Conservation (phyloP, 1,140 invertebrate species). For the Apocrypta bakeri region DNA sequence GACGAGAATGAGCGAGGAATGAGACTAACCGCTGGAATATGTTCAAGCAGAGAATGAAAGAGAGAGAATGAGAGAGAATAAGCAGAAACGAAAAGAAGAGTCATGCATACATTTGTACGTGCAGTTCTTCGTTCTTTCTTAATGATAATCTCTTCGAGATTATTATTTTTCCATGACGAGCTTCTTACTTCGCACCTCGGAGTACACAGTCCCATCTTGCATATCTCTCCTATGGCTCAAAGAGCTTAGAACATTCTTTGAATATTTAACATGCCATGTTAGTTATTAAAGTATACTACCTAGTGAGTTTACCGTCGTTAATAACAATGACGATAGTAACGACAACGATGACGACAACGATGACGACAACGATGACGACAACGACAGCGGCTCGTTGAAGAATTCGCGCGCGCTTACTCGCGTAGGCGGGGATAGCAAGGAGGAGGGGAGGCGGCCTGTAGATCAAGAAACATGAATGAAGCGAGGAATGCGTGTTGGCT, state of each 20-base stretch:
- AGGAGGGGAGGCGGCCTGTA: constrained; percentile 3
- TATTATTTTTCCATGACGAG: not conserved
- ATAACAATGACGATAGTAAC: not conserved
- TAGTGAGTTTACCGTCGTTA: not conserved
- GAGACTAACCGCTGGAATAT: not conserved
- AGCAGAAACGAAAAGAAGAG: not conserved
- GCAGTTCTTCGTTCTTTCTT: not conserved
- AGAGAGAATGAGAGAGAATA: not conserved
- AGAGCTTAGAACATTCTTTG: not conserved
- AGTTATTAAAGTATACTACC: too few species aligned
- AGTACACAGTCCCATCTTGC: not conserved
- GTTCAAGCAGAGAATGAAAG: not conserved
- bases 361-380: not conserved
- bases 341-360: too few species aligned
- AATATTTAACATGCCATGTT: not conserved
- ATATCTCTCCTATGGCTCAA: not conserved
- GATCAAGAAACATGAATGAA: constrained; percentile 71
- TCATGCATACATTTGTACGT: not conserved
- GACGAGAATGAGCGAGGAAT: not conserved
- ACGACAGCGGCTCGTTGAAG: not conserved
- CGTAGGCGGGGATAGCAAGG: not conserved
- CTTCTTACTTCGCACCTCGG: not conserved
- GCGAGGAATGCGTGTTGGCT: constrained; percentile 70
- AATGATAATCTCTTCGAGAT: not conserved
- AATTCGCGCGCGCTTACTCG: not conserved